Conservation (phyloP, 1,140 invertebrate species). For the Coelopa frigida region DNA sequence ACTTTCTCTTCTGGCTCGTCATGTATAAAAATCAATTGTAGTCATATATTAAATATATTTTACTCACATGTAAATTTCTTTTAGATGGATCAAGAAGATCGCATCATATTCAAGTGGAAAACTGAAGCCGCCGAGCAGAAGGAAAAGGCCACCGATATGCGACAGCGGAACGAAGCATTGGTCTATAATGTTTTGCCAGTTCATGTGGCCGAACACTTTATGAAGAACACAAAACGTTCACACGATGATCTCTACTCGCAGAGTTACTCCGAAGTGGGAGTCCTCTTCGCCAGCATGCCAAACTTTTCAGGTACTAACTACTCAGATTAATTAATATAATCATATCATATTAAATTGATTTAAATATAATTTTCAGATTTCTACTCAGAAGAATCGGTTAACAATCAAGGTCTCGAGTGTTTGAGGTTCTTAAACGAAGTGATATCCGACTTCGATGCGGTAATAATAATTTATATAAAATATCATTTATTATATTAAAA, state of each 20-base stretch:
- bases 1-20: slow-evolving; percentile 56
- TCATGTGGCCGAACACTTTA: slow-evolving; percentile 85
- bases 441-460: slow-evolving; percentile 95
- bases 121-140: slow-evolving; percentile 68
- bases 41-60: background rate
- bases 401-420: slow-evolving; percentile 94
- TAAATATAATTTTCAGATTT: slow-evolving; percentile 57
- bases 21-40: slow-evolving; percentile 46
- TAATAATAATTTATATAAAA: slow-evolving; percentile 44
- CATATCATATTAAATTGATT: background rate
- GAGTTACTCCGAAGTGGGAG: slow-evolving; percentile 86
- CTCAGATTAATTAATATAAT: background rate
- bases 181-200: slow-evolving; percentile 82
- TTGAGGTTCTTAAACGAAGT: slow-evolving; percentile 95
- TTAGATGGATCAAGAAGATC: slow-evolving; percentile 69
- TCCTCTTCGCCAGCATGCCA: slow-evolving; percentile 91
- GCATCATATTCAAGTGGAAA: slow-evolving; percentile 67
- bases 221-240: slow-evolving; percentile 68
- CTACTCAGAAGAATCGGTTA: slow-evolving; percentile 90
- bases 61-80: background rate
- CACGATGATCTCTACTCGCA: slow-evolving; percentile 89
- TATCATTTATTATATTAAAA: slow-evolving; percentile 5
- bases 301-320: slow-evolving; percentile 83
- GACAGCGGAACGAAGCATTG: slow-evolving; percentile 80
- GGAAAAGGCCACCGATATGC: slow-evolving; percentile 77